Percentiles rank a stretch among this genome's conserved stretches.
phyloP scores from a whole-genome alignment of 2,797 vertebrate genomes.

The Rhadinocentrus ornatus region DNA sequence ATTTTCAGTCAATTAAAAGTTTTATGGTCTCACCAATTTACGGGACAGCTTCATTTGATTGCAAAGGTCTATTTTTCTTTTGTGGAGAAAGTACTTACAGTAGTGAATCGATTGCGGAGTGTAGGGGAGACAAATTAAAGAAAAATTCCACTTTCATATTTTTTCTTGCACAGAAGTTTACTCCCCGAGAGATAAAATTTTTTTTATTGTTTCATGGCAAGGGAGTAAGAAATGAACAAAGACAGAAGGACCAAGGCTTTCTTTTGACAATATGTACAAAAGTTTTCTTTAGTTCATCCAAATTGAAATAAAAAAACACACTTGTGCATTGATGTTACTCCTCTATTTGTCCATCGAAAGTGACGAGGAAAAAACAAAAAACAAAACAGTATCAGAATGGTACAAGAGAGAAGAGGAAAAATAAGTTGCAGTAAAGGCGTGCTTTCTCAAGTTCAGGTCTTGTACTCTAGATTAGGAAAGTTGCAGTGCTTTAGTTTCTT shows the following conservation, averaged over 20 bases:
- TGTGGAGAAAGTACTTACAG: not conserved
- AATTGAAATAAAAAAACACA: constrained; percentile 29
- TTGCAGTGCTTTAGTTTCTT: constrained; percentile 68
- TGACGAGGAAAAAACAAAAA: constrained; percentile 36
- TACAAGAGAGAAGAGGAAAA: constrained; percentile 5
- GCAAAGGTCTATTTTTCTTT: not conserved
- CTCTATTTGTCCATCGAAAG: constrained; percentile 57
- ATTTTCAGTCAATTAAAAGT: not conserved
- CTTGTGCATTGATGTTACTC: constrained; percentile 25
- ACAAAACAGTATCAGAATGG: constrained; percentile 36
- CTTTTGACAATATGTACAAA: constrained; percentile 37
- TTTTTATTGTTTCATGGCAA: constrained; percentile 3
- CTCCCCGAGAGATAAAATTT: constrained; percentile 20
- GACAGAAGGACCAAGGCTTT: constrained; percentile 26
- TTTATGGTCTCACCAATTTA: not conserved
- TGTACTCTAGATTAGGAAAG: constrained; percentile 68
- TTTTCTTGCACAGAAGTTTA: constrained; percentile 2
- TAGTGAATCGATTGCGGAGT: not conserved
- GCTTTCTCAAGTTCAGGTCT: constrained; percentile 68
- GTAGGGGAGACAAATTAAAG: not conserved
- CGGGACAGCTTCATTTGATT: not conserved
- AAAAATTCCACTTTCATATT: constrained; percentile 17
- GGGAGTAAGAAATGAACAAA: constrained; percentile 37
- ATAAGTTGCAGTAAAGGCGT: constrained; percentile 28
- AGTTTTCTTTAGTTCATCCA: constrained; percentile 29